These are phyloP conservation scores for Scartelaos histophorus DNA, from an alignment of 2,113 vertebrate genomes.

Conservation along the genomic window DNA sequence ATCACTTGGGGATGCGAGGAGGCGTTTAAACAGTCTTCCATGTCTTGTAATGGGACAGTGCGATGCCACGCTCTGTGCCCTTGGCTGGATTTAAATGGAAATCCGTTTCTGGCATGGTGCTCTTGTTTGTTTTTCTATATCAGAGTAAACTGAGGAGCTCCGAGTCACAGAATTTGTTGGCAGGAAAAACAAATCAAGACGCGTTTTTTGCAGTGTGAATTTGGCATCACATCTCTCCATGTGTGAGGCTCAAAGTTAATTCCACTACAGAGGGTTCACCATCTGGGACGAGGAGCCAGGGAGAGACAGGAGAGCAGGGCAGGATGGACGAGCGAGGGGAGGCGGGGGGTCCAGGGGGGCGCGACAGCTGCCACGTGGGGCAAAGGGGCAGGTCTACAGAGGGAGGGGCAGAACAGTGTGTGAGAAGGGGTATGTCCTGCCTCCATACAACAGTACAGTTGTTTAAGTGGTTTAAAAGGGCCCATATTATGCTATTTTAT, in stretches of 20 bases:
- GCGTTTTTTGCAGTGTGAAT: slow-evolving; percentile 44
- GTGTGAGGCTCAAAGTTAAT: slow-evolving; percentile 66
- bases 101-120: slow-evolving; percentile 18
- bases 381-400: slow-evolving; percentile 19
- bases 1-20: slow-evolving; percentile 27
- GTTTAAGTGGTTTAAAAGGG: no score
- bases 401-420: slow-evolving; percentile 51
- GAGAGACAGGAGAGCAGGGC: slow-evolving; percentile 32
- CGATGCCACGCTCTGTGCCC: slow-evolving; percentile 11
- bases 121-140: slow-evolving; percentile 24
- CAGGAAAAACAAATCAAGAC: slow-evolving; percentile 55
- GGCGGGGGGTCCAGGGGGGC: slow-evolving; percentile 20
- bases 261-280: slow-evolving; percentile 59
- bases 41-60: slow-evolving; percentile 11
- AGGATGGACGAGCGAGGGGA: slow-evolving; percentile 44
- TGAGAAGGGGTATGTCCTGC: slow-evolving; percentile 18
- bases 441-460: slow-evolving; percentile 47
- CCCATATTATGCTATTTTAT: no score
- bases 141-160: slow-evolving; percentile 28
- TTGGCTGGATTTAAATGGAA: slow-evolving; percentile 29
- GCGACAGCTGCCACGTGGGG: slow-evolving; percentile 36
- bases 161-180: slow-evolving; percentile 28
- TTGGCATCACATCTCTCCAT: slow-evolving; percentile 51
- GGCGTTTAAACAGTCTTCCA: slow-evolving; percentile 23
- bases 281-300: slow-evolving; percentile 40